Conservation (phyloP, 1,140 invertebrate species). For the Cardiocondyla obscurior region DNA sequence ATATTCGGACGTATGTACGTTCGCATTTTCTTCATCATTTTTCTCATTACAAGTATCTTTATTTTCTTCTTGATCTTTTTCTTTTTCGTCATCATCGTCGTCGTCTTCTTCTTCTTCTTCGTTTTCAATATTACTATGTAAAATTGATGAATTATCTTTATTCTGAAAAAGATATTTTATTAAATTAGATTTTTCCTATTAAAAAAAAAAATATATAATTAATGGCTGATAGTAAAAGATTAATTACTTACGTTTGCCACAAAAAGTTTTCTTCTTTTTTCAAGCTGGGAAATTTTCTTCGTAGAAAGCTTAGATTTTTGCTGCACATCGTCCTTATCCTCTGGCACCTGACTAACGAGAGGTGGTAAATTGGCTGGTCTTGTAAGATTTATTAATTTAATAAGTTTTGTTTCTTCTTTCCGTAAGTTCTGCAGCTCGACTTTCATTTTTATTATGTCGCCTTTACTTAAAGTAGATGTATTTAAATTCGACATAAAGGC, state of each 20-base stretch:
- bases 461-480: constrained; percentile 80
- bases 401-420: constrained; percentile 87
- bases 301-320: constrained; percentile 16
- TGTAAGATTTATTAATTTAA: constrained; percentile 91
- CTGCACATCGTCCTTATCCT: not conserved
- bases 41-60: not conserved
- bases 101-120: not conserved
- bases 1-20: not conserved
- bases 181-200: no score
- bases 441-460: constrained; percentile 78
- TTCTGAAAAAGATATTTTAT: constrained; percentile 30
- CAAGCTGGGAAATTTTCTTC: constrained; percentile 21
- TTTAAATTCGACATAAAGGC: constrained; percentile 89
- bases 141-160: not conserved
- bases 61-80: not conserved
- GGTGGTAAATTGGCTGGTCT: constrained; percentile 89
- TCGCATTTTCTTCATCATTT: not conserved
- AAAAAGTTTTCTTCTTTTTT: constrained; percentile 36
- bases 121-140: not conserved
- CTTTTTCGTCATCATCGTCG: not conserved
- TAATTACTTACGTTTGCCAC: not conserved
- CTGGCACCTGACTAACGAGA: constrained; percentile 66
- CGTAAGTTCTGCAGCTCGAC: constrained; percentile 88
- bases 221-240: no score
- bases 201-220: not conserved